These are phyloP conservation scores for Gila orcuttii DNA, from an alignment of 2,113 vertebrate species.

Conservation along the genomic window DNA sequence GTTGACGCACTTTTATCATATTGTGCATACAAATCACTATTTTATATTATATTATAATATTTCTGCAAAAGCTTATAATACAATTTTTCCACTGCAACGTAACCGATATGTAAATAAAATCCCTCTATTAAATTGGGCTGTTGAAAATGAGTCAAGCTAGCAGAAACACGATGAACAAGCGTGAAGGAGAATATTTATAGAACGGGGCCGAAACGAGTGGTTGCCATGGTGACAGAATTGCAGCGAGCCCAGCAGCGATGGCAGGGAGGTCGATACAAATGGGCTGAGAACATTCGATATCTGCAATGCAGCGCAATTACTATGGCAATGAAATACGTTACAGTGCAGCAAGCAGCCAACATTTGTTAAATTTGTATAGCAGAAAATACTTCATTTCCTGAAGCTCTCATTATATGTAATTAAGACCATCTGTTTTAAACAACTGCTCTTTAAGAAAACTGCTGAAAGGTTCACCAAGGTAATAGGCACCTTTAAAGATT, in stretches of 20 bases:
- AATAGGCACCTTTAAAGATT: background rate
- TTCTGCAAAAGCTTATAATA: background rate
- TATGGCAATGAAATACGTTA: conserved; percentile 26
- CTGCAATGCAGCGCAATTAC: conserved; percentile 55
- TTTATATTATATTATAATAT: background rate
- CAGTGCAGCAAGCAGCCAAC: conserved; percentile 1
- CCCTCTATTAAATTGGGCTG: conserved; percentile 3
- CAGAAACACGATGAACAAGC: conserved; percentile 51
- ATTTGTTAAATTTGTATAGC: background rate
- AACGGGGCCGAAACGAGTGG: conserved; percentile 38
- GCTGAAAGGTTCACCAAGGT: background rate
- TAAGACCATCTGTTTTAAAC: background rate
- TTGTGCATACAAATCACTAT: background rate
- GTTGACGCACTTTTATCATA: background rate
- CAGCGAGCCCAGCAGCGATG: conserved; percentile 51
- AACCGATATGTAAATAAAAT: conserved; percentile 4
- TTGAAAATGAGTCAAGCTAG: conserved; percentile 38
- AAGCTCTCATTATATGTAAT: background rate
- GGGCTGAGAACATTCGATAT: conserved; percentile 40
- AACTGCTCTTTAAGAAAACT: background rate
- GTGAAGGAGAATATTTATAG: conserved; percentile 45
- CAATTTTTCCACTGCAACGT: background rate
- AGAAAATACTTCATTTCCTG: conserved; percentile 8
- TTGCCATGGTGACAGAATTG: conserved; percentile 58
- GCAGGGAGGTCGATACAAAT: conserved; percentile 46